A percentile compares a stretch with the other conserved stretches of the same genome.
Conservation (phyloP, 2,888 invertebrate species). For the Nemurella pictetii region DNA sequence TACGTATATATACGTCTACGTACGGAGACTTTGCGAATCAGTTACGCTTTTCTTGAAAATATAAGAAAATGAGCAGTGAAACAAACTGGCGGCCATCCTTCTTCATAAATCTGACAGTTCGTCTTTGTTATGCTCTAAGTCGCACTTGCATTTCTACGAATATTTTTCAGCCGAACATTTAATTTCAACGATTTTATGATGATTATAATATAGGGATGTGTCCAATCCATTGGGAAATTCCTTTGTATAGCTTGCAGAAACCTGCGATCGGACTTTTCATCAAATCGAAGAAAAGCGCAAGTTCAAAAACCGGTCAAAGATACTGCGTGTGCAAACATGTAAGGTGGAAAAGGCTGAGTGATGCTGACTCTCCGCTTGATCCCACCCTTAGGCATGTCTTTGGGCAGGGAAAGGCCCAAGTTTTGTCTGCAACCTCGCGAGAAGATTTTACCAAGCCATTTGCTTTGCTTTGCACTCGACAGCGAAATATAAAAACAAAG, state of each 20-base stretch:
- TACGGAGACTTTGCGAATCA: background rate
- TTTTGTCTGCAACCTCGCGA: background rate
- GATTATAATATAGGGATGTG: too few relatives aligned
- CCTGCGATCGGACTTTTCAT: too few relatives aligned
- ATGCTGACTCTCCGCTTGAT: too few relatives aligned
- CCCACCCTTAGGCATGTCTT: too few relatives aligned
- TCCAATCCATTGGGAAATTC: too few relatives aligned
- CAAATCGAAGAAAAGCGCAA: too few relatives aligned
- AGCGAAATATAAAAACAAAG: slow-evolving; percentile 5
- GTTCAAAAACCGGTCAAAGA: too few relatives aligned
- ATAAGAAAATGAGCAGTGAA: background rate
- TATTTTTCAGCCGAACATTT: too few relatives aligned
- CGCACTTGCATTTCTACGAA: background rate
- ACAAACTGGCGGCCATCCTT: background rate
- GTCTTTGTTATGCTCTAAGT: background rate
- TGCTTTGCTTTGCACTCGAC: background rate
- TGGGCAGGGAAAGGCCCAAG: background rate
- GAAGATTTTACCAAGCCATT: background rate
- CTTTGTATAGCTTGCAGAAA: too few relatives aligned
- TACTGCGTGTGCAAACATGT: too few relatives aligned
- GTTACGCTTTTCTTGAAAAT: background rate
- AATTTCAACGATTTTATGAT: too few relatives aligned
- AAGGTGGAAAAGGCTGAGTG: too few relatives aligned
- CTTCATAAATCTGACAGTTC: background rate
- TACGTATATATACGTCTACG: background rate